Percentiles rank a stretch among this genome's conserved stretches.
Evolutionary conservation across 92 coral and sea anemone species (phyloP).

Genomic region (Isaurus tuberculatus): DNA sequence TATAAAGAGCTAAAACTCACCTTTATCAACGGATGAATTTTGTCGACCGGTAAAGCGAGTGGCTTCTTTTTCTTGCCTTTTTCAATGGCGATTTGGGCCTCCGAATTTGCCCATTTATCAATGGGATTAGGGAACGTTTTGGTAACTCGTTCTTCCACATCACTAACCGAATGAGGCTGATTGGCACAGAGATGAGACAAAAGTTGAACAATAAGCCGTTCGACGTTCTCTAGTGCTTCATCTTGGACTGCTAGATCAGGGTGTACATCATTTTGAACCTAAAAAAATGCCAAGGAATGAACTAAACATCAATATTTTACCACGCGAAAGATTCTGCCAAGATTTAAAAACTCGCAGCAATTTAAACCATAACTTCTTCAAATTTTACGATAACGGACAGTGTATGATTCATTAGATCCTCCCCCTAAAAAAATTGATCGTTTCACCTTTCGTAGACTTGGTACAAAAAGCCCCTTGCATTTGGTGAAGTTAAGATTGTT

Average conservation of each 20-base stretch:
- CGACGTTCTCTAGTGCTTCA: slow-evolving; percentile 94
- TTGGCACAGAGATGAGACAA: slow-evolving; percentile 84
- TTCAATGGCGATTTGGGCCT: slow-evolving; percentile 90
- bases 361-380: slow-evolving; percentile 23
- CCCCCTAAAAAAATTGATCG: slow-evolving; percentile 56
- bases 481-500: slow-evolving; percentile 80
- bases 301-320: slow-evolving; percentile 15
- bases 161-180: slow-evolving; percentile 87
- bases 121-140: slow-evolving; percentile 96
- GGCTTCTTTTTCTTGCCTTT: slow-evolving; percentile 90
- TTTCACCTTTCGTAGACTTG: slow-evolving; percentile 90
- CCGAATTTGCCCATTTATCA: slow-evolving; percentile 95
- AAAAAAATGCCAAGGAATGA: slow-evolving; percentile 40
- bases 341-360: not conserved
- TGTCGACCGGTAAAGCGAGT: slow-evolving; percentile 90
- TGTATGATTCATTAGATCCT: slow-evolving; percentile 46
- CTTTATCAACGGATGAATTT: slow-evolving; percentile 91
- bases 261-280: slow-evolving; percentile 97
- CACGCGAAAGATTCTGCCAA: not conserved
- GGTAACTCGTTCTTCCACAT: slow-evolving; percentile 91
- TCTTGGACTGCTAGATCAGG: slow-evolving; percentile 87
- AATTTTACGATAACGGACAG: slow-evolving; percentile 52
- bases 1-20: slow-evolving; percentile 45
- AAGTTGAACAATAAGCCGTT: slow-evolving; percentile 88
- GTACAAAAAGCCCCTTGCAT: slow-evolving; percentile 95